These are phyloP conservation scores for Desmophyllum pertusum DNA, from an alignment of 92 coral and sea anemone species.

Conservation along the genomic window DNA sequence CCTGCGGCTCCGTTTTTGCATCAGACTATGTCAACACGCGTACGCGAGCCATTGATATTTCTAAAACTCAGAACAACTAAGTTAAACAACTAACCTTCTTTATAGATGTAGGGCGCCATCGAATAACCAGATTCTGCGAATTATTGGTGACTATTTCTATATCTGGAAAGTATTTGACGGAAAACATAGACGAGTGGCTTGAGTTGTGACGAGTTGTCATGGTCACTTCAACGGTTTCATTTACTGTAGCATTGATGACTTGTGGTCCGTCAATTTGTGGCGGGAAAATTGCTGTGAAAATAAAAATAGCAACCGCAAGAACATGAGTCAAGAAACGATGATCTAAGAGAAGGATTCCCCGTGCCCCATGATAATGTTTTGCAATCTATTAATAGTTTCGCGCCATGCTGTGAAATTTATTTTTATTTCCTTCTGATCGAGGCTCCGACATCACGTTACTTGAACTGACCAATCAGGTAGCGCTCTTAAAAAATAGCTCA, in stretches of 20 bases:
- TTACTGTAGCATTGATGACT: slow-evolving; percentile 53
- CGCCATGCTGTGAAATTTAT: no score
- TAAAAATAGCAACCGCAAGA: background rate
- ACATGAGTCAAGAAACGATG: no score
- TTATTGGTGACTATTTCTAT: slow-evolving; percentile 27
- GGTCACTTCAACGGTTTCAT: slow-evolving; percentile 43
- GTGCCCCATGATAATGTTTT: no score
- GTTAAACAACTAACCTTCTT: slow-evolving; percentile 31
- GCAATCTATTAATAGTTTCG: no score
- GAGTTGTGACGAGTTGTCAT: slow-evolving; percentile 53
- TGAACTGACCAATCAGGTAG: no score
- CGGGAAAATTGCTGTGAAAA: slow-evolving; percentile 50
- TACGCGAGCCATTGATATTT: background rate
- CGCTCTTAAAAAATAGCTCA: no score
- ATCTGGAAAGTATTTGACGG: slow-evolving; percentile 37
- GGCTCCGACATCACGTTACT: no score
- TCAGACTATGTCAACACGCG: no score
- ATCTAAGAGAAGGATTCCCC: no score
- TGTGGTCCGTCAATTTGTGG: slow-evolving; percentile 57
- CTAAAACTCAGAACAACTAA: no score
- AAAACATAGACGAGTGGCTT: slow-evolving; percentile 46
- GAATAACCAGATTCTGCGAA: slow-evolving; percentile 36
- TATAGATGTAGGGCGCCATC: slow-evolving; percentile 50
- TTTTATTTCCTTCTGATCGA: no score
- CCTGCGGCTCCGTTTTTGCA: no score